Evolutionary conservation across 2,797 vertebrate species (phyloP).

Genomic region (Mallotus villosus): DNA sequence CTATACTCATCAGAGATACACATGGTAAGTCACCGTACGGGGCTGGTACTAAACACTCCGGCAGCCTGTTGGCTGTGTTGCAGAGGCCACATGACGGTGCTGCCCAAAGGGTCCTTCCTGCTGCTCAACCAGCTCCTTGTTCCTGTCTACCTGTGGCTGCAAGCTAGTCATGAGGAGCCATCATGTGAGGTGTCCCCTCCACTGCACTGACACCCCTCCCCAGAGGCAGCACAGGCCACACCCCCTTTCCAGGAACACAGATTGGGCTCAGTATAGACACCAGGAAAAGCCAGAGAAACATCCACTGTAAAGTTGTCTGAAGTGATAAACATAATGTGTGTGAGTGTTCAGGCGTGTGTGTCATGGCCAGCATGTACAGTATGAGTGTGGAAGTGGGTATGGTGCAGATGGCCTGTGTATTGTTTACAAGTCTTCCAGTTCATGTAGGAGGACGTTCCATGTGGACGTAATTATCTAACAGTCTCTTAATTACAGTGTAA

Average conservation of each 20-base stretch:
- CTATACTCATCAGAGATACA: background rate
- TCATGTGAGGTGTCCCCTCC: conserved; percentile 58
- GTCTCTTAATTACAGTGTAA: background rate
- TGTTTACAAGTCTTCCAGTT: background rate
- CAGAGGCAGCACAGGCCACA: background rate
- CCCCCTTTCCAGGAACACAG: background rate
- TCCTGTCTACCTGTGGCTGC: conserved; percentile 66
- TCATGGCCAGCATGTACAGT: too few species aligned
- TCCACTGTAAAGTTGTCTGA: too few species aligned
- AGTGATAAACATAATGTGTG: too few species aligned
- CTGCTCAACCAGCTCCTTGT: conserved; percentile 62
- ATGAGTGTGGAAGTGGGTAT: background rate
- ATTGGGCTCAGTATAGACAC: too few species aligned
- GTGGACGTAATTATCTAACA: background rate
- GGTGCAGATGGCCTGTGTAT: background rate
- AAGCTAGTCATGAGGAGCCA: conserved; percentile 36
- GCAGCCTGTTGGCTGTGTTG: conserved; percentile 15
- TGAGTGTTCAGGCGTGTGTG: too few species aligned
- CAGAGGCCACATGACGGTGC: conserved; percentile 55
- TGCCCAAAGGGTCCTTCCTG: conserved; percentile 21
- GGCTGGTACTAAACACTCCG: background rate
- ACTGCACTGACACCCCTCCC: too few species aligned
- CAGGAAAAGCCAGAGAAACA: too few species aligned
- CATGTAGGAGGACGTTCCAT: too few species aligned
- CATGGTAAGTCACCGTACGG: too few species aligned